Evolutionary conservation across 1,140 invertebrate genomes (phyloP), one percentile per base, ranked within the genome.

Genomic region (Lysiphlebus fabarum): DNA sequence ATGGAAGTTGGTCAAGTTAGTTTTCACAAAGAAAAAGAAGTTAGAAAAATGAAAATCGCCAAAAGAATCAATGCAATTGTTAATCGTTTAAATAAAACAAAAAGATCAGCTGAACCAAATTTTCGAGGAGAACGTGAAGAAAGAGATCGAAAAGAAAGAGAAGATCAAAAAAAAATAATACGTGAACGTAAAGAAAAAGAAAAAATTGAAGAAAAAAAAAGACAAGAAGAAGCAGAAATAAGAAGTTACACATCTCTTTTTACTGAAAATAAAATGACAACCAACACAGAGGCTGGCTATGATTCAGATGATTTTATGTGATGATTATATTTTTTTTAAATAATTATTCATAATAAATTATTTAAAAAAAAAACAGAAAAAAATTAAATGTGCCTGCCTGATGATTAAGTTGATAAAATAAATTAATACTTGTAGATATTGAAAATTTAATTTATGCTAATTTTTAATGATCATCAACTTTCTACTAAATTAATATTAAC

Each of bases 1-100:
- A 99, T 99, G 98, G 96, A 97, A 79, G 92, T 94, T 38, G 97
- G 97, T 5, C 90, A 94, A 83, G 93, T 99, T 67, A 89, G 92
- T 53, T 99, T 98, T 77, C 87, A 94, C 70, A 91, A 90, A 75
- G 90, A 97, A 45, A 98, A 93, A 78, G 92, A 94, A 72, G 96
- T 97, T 14, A 83, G 86, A 66, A 96, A 92, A 81, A 88, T 96
- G 44, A 86, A 85, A 70, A 88, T 99, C 11, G 88, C 95, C 43
- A 97, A 96, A 81, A 84, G 91, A 69, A 84, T 89, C 49, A 98
- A 96, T 82, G 88, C 93, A 71, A 90, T 96, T 69, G 84, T 99
- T 0, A 99, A 99, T 81, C 86, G 97, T 62, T 76, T 99, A 40
- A 95, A 95, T 68, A 99, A 97, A 82, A 99, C 97, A 2, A 97